phyloP scores from a whole-genome alignment of 2,113 vertebrate species.

The Halichoeres trimaculatus region DNA sequence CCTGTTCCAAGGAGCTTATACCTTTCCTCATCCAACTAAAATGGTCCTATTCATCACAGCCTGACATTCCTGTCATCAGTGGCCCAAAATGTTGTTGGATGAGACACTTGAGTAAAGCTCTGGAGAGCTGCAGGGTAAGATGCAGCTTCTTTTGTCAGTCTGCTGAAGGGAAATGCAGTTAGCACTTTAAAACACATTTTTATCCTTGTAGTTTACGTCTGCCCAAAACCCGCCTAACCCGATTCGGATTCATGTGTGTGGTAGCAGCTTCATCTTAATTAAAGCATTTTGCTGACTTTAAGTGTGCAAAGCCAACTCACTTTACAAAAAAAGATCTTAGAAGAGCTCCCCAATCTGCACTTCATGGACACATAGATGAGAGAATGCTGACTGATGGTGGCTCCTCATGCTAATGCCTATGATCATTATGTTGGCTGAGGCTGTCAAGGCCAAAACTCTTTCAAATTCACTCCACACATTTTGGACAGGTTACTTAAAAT shows the following conservation, averaged over 20 bases:
- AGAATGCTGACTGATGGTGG: background rate
- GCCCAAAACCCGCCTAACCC: background rate
- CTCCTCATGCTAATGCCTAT: background rate
- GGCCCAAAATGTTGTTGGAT: constrained; percentile 60
- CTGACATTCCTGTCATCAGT: constrained; percentile 73
- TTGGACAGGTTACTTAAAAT: too few relatives aligned
- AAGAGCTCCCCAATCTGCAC: background rate
- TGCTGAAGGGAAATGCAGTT: constrained; percentile 31
- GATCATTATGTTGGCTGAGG: background rate
- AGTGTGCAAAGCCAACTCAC: background rate
- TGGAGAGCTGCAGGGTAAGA: constrained; percentile 45
- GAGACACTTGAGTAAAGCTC: constrained; percentile 57
- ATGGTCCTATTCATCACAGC: constrained; percentile 72
- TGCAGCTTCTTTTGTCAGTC: constrained; percentile 42
- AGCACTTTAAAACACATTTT: constrained; percentile 26
- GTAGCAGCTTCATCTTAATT: background rate
- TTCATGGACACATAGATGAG: background rate
- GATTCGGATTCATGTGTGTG: too few relatives aligned
- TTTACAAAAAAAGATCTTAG: background rate
- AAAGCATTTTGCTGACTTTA: background rate
- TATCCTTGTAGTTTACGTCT: constrained; percentile 21
- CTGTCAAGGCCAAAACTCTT: background rate
- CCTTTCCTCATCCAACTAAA: constrained; percentile 64
- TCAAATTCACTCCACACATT: too few relatives aligned
- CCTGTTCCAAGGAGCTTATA: constrained; percentile 71